Conservation (phyloP, 2,113 vertebrate species). For the Origma solitaria region DNA sequence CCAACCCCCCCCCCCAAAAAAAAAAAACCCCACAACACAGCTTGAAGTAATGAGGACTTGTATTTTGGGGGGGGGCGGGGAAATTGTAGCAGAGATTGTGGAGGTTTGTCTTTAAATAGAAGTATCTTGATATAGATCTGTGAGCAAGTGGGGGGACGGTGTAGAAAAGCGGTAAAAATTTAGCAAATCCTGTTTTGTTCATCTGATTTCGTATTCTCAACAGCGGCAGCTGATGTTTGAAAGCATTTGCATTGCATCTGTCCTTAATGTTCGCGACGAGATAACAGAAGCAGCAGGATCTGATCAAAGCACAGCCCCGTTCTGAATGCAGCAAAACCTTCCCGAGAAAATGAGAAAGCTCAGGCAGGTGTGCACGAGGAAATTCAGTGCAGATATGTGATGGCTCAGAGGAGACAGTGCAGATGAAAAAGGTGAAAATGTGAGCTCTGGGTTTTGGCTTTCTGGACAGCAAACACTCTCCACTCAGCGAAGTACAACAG, state of each 20-base stretch:
- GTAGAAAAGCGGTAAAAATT: background rate
- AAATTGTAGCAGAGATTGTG: background rate
- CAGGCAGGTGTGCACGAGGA: background rate
- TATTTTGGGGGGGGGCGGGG: background rate
- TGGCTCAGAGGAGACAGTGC: background rate
- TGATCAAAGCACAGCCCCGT: background rate
- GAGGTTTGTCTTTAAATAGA: background rate
- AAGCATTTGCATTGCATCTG: background rate
- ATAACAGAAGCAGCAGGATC: background rate
- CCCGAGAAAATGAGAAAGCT: background rate
- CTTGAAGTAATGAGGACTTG: background rate
- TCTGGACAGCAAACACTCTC: background rate
- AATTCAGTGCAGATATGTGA: background rate
- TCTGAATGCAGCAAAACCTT: background rate
- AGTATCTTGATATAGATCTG: background rate
- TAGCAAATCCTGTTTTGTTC: background rate
- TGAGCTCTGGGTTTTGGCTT: background rate
- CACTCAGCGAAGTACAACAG: background rate
- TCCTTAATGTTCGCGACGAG: background rate
- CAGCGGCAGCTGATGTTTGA: background rate
- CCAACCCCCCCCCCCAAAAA: no score
- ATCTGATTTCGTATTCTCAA: background rate
- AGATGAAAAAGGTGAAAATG: background rate
- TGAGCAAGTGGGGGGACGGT: background rate
- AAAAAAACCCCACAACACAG: no score